Conservation (phyloP, 1,140 invertebrate genomes). For the Cotesia vestalis region DNA sequence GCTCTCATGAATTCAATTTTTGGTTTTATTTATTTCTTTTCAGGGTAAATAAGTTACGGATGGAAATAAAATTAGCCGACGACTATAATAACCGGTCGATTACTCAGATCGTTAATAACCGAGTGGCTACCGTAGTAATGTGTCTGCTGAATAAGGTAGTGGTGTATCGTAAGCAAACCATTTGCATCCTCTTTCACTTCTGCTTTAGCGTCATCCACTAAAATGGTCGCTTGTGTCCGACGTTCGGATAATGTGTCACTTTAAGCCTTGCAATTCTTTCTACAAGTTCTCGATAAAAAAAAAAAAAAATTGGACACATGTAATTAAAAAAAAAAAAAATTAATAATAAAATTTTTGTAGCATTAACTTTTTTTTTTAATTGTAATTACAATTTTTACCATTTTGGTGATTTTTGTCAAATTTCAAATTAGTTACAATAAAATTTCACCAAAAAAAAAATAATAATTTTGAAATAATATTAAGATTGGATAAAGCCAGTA, state of each 20-base stretch:
- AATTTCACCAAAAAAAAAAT: no score
- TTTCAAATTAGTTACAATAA: no score
- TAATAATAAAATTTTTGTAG: no score
- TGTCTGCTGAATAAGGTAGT: slow-evolving; percentile 1
- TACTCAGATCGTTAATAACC: slow-evolving; percentile 38
- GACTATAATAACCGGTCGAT: slow-evolving; percentile 37
- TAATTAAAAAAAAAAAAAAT: no score
- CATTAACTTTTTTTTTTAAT: no score
- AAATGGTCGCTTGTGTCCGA: slow-evolving; percentile 6
- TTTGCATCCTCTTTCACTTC: not conserved
- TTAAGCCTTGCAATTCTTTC: not conserved
- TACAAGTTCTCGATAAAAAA: no score
- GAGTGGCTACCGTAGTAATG: slow-evolving; percentile 13
- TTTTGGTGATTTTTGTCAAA: no score
- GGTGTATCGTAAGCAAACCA: slow-evolving; percentile 11
- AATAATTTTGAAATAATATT: no score
- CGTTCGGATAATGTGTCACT: slow-evolving; percentile 43
- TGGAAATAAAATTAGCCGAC: slow-evolving; percentile 9
- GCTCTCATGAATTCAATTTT: no score
- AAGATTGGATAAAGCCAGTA: no score
- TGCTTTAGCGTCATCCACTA: not conserved
- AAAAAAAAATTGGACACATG: no score
- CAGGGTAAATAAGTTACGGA: not conserved
- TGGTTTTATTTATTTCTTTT: not conserved
- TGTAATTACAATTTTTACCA: no score